Evolutionary conservation across 2,888 invertebrate genomes (phyloP).

Genomic region (Macrosoma leucophasiata): DNA sequence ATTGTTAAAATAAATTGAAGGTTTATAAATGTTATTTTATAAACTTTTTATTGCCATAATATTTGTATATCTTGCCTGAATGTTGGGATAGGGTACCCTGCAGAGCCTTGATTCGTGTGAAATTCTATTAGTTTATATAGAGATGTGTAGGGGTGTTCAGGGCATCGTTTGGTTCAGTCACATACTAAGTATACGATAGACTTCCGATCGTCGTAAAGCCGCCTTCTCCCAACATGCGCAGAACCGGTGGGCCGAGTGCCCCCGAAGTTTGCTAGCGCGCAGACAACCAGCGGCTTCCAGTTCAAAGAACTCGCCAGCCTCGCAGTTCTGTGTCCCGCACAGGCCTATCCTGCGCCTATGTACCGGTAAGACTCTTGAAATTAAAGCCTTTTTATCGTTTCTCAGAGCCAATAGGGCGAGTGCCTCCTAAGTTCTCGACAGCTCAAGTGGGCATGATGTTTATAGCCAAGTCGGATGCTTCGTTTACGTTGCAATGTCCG

Average conservation of each 20-base stretch:
- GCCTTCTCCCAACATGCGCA: constrained; percentile 76
- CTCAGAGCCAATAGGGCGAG: constrained; percentile 65
- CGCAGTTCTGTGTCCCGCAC: constrained; percentile 81
- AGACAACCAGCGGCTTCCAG: constrained; percentile 78
- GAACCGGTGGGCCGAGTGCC: constrained; percentile 81
- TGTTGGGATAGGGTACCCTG: constrained; percentile 99
- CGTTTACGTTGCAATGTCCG: constrained; percentile 80
- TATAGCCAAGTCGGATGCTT: constrained; percentile 61
- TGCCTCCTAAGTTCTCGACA: constrained; percentile 60
- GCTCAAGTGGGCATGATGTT: constrained; percentile 75
- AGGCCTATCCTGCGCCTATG: constrained; percentile 81
- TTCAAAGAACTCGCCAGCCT: constrained; percentile 66
- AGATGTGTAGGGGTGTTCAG: constrained; percentile 9
- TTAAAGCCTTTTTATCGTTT: constrained; percentile 47
- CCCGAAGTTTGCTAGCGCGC: constrained; percentile 77
- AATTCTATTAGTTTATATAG: constrained; percentile 23
- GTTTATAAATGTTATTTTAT: constrained; percentile 42
- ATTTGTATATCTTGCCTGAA: constrained; percentile 87
- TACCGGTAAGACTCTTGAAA: constrained; percentile 78
- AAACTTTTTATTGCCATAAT: constrained; percentile 23
- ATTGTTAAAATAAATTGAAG: constrained; percentile 28
- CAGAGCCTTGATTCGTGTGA: constrained; percentile 67
- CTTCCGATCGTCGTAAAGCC: constrained; percentile 42
- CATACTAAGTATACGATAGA: constrained; percentile 2
- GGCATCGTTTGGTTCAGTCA: constrained; percentile 7